Percentiles rank a stretch among this genome's conserved stretches.
phyloP scores from a whole-genome alignment of 2,797 vertebrate genomes.

The Tokudaia muenninki region DNA sequence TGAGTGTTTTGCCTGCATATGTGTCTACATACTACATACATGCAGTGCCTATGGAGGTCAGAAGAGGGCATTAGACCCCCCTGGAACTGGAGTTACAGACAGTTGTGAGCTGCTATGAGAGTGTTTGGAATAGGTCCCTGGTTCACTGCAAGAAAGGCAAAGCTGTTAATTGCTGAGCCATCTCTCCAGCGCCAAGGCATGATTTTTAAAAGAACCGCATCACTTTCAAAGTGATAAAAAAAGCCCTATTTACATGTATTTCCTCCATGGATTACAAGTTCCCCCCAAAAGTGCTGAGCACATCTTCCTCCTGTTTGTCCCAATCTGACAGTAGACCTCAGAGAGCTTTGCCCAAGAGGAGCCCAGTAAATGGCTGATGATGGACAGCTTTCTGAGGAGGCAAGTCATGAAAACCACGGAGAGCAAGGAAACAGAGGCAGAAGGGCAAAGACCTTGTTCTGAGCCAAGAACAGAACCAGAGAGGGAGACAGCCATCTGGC shows the following conservation, averaged over 20 bases:
- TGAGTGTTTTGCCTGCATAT: not conserved
- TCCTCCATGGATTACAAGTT: conserved; percentile 19
- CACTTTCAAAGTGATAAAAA: conserved; percentile 32
- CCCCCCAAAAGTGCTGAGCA: not conserved
- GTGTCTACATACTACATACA: not conserved
- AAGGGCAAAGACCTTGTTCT: conserved; percentile 3
- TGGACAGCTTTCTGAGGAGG: conserved; percentile 7
- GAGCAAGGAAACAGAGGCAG: not conserved
- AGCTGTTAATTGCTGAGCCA: not conserved
- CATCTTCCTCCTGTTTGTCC: not conserved
- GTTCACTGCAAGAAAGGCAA: not conserved
- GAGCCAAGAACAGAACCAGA: not conserved
- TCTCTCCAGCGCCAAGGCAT: not conserved
- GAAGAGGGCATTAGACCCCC: not conserved
- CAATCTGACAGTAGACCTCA: not conserved
- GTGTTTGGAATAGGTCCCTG: no score
- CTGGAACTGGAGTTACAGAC: not conserved
- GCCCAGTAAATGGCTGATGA: not conserved
- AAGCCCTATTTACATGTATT: conserved; percentile 22
- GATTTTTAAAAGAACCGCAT: not conserved
- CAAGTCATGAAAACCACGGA: not conserved
- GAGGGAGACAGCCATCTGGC: not conserved
- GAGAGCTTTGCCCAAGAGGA: conserved; percentile 34
- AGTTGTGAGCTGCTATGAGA: not conserved
- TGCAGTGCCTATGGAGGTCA: not conserved